phyloP scores from a whole-genome alignment of 1,140 invertebrate genomes.

The Periplaneta americana region DNA sequence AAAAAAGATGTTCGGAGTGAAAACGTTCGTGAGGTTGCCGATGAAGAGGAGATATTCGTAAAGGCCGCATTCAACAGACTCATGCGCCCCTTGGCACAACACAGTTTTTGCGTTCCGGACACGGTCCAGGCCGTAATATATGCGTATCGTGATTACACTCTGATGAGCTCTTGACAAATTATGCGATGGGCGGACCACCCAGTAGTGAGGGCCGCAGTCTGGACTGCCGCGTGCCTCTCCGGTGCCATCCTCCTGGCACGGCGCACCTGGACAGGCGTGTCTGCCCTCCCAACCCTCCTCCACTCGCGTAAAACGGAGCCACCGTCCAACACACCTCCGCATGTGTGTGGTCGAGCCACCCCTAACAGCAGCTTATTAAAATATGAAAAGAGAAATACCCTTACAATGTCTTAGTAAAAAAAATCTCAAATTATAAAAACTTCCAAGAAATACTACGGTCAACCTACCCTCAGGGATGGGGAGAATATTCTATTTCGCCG shows the following conservation, averaged over 20 bases:
- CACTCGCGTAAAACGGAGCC: background rate
- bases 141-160: background rate
- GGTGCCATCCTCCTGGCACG: background rate
- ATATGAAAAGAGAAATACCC: background rate
- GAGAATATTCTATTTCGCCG: background rate
- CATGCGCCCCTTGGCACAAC: too few relatives aligned
- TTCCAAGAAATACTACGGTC: background rate
- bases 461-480: background rate
- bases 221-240: background rate
- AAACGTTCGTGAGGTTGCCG: too few relatives aligned
- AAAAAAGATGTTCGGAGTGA: too few relatives aligned
- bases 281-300: background rate
- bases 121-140: too few relatives aligned
- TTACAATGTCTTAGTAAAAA: background rate
- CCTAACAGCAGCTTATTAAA: background rate
- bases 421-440: background rate
- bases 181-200: background rate
- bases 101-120: too few relatives aligned
- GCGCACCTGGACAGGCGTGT: background rate
- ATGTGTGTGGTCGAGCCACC: background rate
- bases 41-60: too few relatives aligned
- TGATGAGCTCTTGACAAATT: background rate
- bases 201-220: background rate
- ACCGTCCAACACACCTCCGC: background rate
- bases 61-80: too few relatives aligned